Evolutionary conservation across 2,888 invertebrate species (phyloP).

Genomic region (Heteropelma amictum): DNA sequence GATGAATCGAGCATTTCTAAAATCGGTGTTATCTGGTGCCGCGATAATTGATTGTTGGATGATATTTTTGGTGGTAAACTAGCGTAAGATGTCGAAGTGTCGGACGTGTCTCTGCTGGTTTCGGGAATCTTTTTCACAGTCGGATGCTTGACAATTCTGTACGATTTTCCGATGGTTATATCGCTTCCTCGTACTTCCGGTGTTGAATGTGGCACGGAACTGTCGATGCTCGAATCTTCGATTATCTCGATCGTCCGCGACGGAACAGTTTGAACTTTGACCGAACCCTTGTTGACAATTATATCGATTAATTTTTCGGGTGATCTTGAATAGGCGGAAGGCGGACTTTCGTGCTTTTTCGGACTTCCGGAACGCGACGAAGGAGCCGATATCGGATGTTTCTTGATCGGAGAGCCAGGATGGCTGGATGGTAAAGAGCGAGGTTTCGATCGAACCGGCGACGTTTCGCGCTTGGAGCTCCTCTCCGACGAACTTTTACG

Average conservation of each 20-base stretch:
- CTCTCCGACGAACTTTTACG: slow-evolving; percentile 42
- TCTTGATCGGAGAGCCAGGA: slow-evolving; percentile 61
- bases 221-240: slow-evolving; percentile 68
- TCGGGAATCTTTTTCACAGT: slow-evolving; percentile 48
- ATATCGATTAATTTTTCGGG: slow-evolving; percentile 48
- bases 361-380: slow-evolving; percentile 61
- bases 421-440: slow-evolving; percentile 60
- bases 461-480: slow-evolving; percentile 23
- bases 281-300: slow-evolving; percentile 46
- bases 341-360: slow-evolving; percentile 47
- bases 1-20: slow-evolving; percentile 72
- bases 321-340: background rate
- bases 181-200: slow-evolving; percentile 47
- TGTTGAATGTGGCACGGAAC: slow-evolving; percentile 59
- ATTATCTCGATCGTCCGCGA: slow-evolving; percentile 48
- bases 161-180: slow-evolving; percentile 48
- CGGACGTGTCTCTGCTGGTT: slow-evolving; percentile 67
- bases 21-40: slow-evolving; percentile 67
- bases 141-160: slow-evolving; percentile 56
- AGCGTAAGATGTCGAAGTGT: slow-evolving; percentile 74
- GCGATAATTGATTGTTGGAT: slow-evolving; percentile 56
- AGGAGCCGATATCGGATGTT: slow-evolving; percentile 61
- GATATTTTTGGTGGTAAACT: slow-evolving; percentile 67
- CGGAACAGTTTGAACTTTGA: slow-evolving; percentile 57
- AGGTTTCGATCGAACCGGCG: slow-evolving; percentile 47